Evolutionary conservation across 1,140 invertebrate species (phyloP).

Genomic region (Branchinecta lynchi): DNA sequence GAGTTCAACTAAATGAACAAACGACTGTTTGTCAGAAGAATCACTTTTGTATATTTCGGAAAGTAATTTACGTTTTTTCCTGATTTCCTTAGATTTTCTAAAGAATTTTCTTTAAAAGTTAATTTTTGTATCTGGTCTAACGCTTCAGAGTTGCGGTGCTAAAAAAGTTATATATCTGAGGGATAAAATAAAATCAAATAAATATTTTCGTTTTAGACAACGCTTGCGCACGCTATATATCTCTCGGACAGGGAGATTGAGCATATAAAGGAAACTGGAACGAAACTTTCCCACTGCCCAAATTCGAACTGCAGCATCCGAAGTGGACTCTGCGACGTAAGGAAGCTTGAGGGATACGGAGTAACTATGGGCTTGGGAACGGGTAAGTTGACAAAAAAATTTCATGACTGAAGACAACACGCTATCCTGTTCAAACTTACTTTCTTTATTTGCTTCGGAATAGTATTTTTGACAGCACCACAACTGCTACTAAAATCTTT

Average conservation of each 20-base stretch:
- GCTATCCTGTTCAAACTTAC: constrained; percentile 15
- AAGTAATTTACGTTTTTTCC: no score
- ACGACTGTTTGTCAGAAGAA: no score
- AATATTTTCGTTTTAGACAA: constrained; percentile 36
- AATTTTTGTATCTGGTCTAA: no score
- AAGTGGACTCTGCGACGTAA: constrained; percentile 66
- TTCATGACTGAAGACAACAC: not conserved
- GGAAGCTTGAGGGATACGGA: constrained; percentile 41
- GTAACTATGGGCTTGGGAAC: constrained; percentile 69
- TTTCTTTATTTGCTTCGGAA: constrained; percentile 16
- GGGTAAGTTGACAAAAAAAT: constrained; percentile 36
- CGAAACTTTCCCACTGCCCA: constrained; percentile 66
- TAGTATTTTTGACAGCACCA: constrained; percentile 12
- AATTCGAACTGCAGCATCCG: constrained; percentile 65
- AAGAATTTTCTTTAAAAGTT: no score
- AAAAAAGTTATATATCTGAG: no score
- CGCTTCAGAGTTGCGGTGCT: no score
- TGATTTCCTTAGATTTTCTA: no score
- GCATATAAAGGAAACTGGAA: constrained; percentile 42
- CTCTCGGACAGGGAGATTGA: constrained; percentile 51
- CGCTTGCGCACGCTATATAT: constrained; percentile 67
- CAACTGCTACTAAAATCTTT: no score
- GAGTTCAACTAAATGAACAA: no score
- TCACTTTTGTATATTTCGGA: no score
- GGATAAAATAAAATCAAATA: no score